Evolutionary conservation across 1,140 invertebrate genomes (phyloP), one percentile per base, ranked within the genome.

Genomic region (Brachionus calyciflorus): DNA sequence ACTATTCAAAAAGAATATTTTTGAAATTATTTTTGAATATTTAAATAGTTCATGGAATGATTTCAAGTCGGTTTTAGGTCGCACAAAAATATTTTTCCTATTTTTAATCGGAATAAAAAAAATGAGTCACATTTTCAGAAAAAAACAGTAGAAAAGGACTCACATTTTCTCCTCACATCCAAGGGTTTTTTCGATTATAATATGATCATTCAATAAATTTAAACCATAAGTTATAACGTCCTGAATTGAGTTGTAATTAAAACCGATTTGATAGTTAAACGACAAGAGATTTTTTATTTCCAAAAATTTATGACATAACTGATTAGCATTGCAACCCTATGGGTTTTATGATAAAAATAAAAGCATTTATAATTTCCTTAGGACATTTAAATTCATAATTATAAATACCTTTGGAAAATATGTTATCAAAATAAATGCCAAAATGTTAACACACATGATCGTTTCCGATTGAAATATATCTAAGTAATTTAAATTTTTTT

Each of bases 1-100:
- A 28, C 60, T 65, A 5, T 44, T 65, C 12, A 65, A 28, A 65
- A 65, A 65, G 10, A 65, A 65, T 46, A 44, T 65, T 24, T 65
- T 41, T 12, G 19, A 44, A 24, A 65, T 41, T 24, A 24, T 41
- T 65, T 26, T 65, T 44, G 37, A 19, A 44, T 65, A 41, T 24
- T 44, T 9, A 21, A 65, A 65, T 28, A 65, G 44, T 44, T 44
- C 19, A 1, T 24, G 12, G 10, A 65, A 44, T 0, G 37, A 44
- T 24, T 65, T 24, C 21, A 7, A n/a, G 21, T 65, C 24, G n/a
- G n/a, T n/a, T 65, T 24, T 41, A 21, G 60, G 60, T 44, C 19
- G 41, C n/a, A 46, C 3, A 46, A 7, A 46, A 46, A 46, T 46
- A 14, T 46, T 46, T 46, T 46, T 17, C n/a, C 44, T 46, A 14